These are phyloP conservation scores for Eupithecia inturbata DNA, from an alignment of 2,888 invertebrate species.

Conservation along the genomic window DNA sequence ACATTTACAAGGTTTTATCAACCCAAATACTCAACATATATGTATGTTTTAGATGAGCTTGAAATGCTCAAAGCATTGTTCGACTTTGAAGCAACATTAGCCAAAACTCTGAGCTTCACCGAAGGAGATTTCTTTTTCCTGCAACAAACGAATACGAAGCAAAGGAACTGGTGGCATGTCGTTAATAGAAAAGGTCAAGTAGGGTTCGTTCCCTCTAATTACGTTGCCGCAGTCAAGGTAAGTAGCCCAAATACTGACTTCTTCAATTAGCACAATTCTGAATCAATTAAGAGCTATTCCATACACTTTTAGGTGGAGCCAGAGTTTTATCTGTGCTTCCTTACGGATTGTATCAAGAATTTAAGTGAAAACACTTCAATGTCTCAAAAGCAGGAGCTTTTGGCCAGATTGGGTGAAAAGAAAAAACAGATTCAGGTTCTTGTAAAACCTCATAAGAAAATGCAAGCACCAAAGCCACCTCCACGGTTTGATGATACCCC, in stretches of 20 bases:
- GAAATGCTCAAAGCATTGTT: constrained; percentile 94
- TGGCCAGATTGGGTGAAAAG: constrained; percentile 86
- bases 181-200: constrained; percentile 92
- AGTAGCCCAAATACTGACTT: constrained; percentile 48
- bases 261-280: constrained; percentile 42
- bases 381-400: constrained; percentile 86
- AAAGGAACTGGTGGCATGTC: constrained; percentile 95
- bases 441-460: constrained; percentile 67
- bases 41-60: constrained; percentile 82
- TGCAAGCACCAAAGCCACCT: constrained; percentile 76
- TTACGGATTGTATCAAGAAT: constrained; percentile 87
- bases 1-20: constrained; percentile 18
- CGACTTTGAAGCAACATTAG: constrained; percentile 92
- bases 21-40: constrained; percentile 45
- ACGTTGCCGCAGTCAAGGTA: constrained; percentile 91
- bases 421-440: constrained; percentile 83
- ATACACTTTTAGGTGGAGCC: constrained; percentile 84
- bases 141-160: constrained; percentile 90
- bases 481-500: constrained; percentile 75
- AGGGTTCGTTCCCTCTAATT: constrained; percentile 94
- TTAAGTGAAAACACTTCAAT: constrained; percentile 74
- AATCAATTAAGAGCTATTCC: constrained; percentile 15
- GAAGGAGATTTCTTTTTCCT: constrained; percentile 92
- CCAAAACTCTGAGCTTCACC: constrained; percentile 92
- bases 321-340: constrained; percentile 88